phyloP scores from a whole-genome alignment of 1,140 invertebrate genomes.

The Lamellibrachia luymesi region DNA sequence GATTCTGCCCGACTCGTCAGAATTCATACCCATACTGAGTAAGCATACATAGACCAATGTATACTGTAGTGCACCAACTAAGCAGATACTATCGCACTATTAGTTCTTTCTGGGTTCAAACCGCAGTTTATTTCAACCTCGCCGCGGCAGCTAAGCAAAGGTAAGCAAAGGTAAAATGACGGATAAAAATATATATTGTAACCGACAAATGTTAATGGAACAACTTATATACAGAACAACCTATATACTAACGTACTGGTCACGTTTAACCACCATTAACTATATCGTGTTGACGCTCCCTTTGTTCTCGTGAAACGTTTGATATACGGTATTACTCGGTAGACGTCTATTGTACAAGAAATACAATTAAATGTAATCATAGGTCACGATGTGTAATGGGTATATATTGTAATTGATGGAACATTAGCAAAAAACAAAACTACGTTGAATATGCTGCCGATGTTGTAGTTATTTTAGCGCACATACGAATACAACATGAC shows the following conservation, averaged over 20 bases:
- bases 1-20: slow-evolving; percentile 55
- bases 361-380: neutral
- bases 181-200: neutral
- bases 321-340: too few relatives aligned
- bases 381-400: neutral
- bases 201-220: too few relatives aligned
- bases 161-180: neutral
- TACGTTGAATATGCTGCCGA: neutral
- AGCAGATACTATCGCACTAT: neutral
- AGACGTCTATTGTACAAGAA: too few relatives aligned
- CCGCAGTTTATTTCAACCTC: neutral
- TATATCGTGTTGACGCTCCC: too few relatives aligned
- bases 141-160: neutral
- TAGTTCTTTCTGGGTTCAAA: neutral
- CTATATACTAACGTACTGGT: too few relatives aligned
- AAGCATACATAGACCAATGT: slow-evolving; percentile 41
- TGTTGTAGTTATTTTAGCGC: neutral
- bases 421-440: neutral
- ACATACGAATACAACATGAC: neutral
- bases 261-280: too few relatives aligned
- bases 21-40: slow-evolving; percentile 75
- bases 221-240: too few relatives aligned
- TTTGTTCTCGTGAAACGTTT: too few relatives aligned
- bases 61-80: neutral
- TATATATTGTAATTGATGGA: neutral